Conservation (phyloP, 2,888 invertebrate species). For the Lasioglossum zephyrum region DNA sequence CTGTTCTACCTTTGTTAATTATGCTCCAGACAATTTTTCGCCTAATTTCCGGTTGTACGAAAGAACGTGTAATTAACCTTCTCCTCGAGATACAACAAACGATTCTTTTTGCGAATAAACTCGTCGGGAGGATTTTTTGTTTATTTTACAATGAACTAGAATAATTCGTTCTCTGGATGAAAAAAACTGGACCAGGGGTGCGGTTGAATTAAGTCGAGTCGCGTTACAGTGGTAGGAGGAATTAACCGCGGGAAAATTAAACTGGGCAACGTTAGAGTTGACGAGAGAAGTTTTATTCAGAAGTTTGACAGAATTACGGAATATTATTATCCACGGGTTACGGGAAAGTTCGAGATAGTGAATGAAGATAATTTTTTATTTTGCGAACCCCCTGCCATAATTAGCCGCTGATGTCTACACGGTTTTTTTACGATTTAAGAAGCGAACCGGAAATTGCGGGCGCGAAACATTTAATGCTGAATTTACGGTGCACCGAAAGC, state of each 20-base stretch:
- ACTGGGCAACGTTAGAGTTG: conserved; percentile 4
- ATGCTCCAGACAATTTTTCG: not conserved
- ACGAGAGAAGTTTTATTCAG: not conserved
- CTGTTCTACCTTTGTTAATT: not conserved
- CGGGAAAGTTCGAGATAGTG: not conserved
- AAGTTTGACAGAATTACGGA: conserved; percentile 1
- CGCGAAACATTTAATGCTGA: not conserved
- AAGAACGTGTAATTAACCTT: not conserved
- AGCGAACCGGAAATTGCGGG: not conserved
- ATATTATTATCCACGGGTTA: not conserved
- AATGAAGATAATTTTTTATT: not conserved
- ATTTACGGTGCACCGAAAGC: not conserved
- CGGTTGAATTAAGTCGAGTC: conserved; percentile 27
- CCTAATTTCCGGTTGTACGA: not conserved
- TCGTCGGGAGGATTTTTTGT: not conserved
- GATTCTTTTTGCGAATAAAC: not conserved
- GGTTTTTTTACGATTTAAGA: not conserved
- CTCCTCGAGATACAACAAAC: not conserved
- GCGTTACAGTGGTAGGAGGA: not conserved
- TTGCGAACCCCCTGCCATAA: not conserved
- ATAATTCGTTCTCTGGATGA: not conserved
- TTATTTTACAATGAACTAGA: not conserved
- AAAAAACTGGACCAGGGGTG: not conserved
- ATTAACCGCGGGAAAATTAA: conserved; percentile 33
- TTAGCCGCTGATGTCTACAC: not conserved